phyloP scores from a whole-genome alignment of 2,113 vertebrate species.

The Passer domesticus region DNA sequence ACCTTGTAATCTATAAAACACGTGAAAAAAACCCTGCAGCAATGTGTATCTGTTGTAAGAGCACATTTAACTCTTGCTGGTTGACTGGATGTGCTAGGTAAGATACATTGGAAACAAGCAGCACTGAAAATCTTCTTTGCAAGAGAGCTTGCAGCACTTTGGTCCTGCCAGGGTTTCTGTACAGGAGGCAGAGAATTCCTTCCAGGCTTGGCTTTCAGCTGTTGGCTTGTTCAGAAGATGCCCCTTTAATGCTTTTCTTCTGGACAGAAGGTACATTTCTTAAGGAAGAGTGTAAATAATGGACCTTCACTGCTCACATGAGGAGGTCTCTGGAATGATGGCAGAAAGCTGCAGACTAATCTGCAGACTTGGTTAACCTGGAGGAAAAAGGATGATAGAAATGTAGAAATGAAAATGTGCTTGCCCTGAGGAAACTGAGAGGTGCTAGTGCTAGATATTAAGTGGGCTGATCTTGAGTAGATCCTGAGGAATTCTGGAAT shows the following conservation, averaged over 20 bases:
- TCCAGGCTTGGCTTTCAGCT: background rate
- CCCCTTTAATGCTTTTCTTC: background rate
- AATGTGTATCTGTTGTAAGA: background rate
- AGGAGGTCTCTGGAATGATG: background rate
- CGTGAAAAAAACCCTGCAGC: fast-evolving
- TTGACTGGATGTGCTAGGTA: background rate
- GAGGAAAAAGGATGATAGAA: background rate
- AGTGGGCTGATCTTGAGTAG: background rate
- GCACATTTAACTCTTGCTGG: background rate
- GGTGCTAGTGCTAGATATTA: background rate
- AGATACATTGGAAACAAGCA: background rate
- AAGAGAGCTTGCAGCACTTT: background rate
- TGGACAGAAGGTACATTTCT: background rate
- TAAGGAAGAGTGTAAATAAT: background rate
- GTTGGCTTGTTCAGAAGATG: background rate
- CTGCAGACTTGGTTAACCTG: background rate
- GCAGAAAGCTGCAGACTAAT: background rate
- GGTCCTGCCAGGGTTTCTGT: background rate
- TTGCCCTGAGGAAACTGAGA: background rate
- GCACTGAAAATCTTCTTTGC: background rate
- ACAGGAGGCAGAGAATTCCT: background rate
- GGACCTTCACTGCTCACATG: background rate
- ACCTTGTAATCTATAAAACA: background rate
- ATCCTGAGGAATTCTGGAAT: background rate
- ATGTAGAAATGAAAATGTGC: background rate